Evolutionary conservation across 2,797 vertebrate genomes (phyloP).

Genomic region (Falco concolor): DNA sequence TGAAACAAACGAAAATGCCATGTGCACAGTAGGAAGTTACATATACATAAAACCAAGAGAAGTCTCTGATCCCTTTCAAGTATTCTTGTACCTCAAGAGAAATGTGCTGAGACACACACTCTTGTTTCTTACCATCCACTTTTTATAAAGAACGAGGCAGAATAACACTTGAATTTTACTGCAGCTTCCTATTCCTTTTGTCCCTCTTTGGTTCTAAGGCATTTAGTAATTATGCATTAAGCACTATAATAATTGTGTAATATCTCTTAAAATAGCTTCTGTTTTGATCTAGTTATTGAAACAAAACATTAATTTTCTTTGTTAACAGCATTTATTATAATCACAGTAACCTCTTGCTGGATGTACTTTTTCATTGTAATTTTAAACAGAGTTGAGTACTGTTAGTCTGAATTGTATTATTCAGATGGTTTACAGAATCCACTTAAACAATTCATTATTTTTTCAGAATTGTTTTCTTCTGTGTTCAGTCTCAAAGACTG

Average conservation of each 20-base stretch:
- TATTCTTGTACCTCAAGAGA: neutral
- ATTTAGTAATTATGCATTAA: neutral
- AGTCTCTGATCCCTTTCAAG: neutral
- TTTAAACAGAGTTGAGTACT: neutral
- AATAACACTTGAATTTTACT: neutral
- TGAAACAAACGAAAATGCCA: neutral
- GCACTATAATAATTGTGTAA: neutral
- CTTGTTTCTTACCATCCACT: neutral
- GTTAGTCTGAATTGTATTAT: neutral
- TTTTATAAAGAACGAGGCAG: neutral
- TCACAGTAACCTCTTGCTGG: neutral
- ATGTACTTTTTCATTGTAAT: neutral
- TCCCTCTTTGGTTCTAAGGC: neutral
- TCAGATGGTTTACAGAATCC: neutral
- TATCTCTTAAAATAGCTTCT: neutral
- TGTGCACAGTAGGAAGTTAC: neutral
- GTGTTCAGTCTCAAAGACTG: neutral
- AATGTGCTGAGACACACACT: neutral
- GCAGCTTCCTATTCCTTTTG: neutral
- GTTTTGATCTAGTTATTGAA: neutral
- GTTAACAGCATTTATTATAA: neutral
- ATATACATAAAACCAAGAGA: neutral
- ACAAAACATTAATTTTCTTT: neutral
- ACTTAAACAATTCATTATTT: neutral
- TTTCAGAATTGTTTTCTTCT: neutral